Evolutionary conservation across 2,888 invertebrate genomes (phyloP), one percentile per base, ranked within the genome.

Genomic region (Perizoma flavofasciatum): DNA sequence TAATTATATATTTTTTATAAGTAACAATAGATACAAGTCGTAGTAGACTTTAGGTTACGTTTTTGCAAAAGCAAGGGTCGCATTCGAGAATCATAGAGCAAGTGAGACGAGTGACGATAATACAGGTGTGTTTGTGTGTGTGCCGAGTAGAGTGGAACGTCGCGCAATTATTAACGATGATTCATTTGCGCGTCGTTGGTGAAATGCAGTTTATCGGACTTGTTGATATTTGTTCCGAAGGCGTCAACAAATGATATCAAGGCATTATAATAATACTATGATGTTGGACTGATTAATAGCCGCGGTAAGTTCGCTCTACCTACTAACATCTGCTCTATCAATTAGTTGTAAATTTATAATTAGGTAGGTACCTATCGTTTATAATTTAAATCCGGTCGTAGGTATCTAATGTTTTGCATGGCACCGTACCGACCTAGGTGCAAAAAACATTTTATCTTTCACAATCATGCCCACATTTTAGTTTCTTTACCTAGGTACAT

Each of bases 141-240:
- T 83, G 85, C 69, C 81, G 83, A 80, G 86, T 88, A 86, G 88
- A 86, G 87, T 88, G 87, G 87, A 88, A 85, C 86, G 89, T 88
- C 89, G 89, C 89, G 87, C 89, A 89, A 88, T 89, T 90, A 89
- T 86, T 92, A 90, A 90, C 89, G 90, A 89, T 92, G 91, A 92
- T 88, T 92, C 91, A 92, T 86, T 89, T 89, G 88, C 81, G 89
- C 86, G 85, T 22, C 22, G 22, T 90, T 87, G 88, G 89, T 89
- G 89, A 91, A 91, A 90, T 90, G 91, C 92, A 89, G 84, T 89
- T 86, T 86, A 86, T 87, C 84, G 87, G 86, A 87, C 87, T 90
- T 92, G 90, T 91, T 92, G 90, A 91, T 89, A 88, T 88, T 86
- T 82, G 85, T 84, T 85, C 81, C 80, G 87, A 81, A 83, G 85